phyloP scores from a whole-genome alignment of 2,888 invertebrate species.

The Watsonalla binaria region DNA sequence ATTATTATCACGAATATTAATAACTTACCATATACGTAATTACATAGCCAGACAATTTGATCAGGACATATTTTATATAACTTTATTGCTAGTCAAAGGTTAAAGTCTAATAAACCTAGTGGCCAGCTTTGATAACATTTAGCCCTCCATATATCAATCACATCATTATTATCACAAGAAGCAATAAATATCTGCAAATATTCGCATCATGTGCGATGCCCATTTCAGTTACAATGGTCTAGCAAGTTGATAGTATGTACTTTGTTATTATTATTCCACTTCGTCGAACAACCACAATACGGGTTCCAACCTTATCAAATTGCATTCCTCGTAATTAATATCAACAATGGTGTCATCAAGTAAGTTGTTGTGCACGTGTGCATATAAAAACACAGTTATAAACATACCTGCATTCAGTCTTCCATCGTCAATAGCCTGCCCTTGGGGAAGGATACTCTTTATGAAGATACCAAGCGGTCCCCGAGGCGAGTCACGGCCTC shows the following conservation, averaged over 20 bases:
- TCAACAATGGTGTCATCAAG: constrained; percentile 13
- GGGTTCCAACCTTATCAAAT: constrained; percentile 51
- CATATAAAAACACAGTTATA: constrained; percentile 1
- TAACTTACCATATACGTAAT: too few species aligned
- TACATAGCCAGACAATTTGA: too few species aligned
- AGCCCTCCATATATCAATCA: constrained; percentile 9
- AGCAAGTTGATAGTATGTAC: constrained; percentile 30
- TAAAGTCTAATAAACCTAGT: neutral
- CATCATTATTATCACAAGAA: constrained; percentile 15
- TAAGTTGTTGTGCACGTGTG: constrained; percentile 1
- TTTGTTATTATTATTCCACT: constrained; percentile 36
- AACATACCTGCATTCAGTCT: constrained; percentile 86
- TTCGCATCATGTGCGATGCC: constrained; percentile 26
- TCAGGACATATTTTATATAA: too few species aligned
- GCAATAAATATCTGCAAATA: constrained; percentile 23
- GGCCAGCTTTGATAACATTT: neutral
- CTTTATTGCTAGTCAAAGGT: neutral
- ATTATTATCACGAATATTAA: too few species aligned
- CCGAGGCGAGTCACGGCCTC: constrained; percentile 90
- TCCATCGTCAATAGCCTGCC: constrained; percentile 91
- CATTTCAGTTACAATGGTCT: constrained; percentile 32
- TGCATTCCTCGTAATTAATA: constrained; percentile 36
- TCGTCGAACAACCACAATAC: constrained; percentile 42
- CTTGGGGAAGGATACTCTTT: constrained; percentile 89
- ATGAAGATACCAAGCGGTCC: constrained; percentile 92